phyloP scores from a whole-genome alignment of 2,797 vertebrate genomes.

The Lutjanus campechanus region DNA sequence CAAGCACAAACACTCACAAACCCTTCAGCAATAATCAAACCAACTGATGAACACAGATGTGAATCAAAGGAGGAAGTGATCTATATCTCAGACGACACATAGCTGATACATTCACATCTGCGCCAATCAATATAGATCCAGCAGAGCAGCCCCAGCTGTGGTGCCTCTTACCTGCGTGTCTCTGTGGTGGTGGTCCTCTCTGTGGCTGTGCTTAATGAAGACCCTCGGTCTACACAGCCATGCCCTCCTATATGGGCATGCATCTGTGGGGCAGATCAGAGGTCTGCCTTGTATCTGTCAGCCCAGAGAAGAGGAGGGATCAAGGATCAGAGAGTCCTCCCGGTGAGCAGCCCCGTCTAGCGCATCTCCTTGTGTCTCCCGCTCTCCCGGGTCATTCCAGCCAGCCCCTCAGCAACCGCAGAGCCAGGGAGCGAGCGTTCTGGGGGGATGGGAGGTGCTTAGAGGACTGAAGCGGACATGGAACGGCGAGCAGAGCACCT shows the following conservation, averaged over 20 bases:
- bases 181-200: conserved; percentile 70
- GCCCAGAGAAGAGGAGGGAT: conserved; percentile 64
- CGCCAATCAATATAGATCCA: conserved; percentile 43
- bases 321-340: conserved; percentile 79
- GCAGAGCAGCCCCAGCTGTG: conserved; percentile 54
- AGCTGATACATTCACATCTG: conserved; percentile 35
- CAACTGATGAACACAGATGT: conserved; percentile 43
- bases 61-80: conserved; percentile 42
- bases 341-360: conserved; percentile 69
- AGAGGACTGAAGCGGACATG: conserved; percentile 72
- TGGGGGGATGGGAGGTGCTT: conserved; percentile 79
- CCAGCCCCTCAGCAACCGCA: conserved; percentile 80
- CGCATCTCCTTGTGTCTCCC: conserved; percentile 76
- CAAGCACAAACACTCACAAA: conserved; percentile 45
- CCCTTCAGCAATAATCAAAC: conserved; percentile 47
- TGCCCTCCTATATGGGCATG: conserved; percentile 83
- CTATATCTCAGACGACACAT: conserved; percentile 26
- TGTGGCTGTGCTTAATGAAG: conserved; percentile 71
- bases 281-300: conserved; percentile 61
- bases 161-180: conserved; percentile 73
- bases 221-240: conserved; percentile 75
- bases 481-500: conserved; percentile 71
- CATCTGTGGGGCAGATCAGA: conserved; percentile 74
- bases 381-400: conserved; percentile 80
- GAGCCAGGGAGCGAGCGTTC: conserved; percentile 67